Base-by-base conservation (phyloP, 2,888 invertebrate species). In the Amaurobius ferox region DNA sequence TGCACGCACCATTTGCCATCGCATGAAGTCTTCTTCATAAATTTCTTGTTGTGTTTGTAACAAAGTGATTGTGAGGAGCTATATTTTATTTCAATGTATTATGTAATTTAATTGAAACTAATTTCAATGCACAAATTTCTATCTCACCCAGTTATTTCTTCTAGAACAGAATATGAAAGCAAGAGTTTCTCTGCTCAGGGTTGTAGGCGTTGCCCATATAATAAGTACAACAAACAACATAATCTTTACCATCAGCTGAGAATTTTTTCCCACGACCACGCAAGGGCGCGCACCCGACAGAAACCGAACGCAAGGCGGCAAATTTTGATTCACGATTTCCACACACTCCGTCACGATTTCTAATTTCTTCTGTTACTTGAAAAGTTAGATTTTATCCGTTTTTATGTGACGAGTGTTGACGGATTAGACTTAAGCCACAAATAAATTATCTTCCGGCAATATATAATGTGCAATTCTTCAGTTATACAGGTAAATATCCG, bases 201-300 rank as follows among this genome's bases (percentile, higher is more conserved):
- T n/a, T n/a, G 66, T 66, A 35, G 66, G 66, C 66, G 66, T 66
- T 66, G 66, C 32, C 66, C 26, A n/a, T 7, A 32, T 66, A 35
- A 66, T 66, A n/a, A n/a, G 32, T 66, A 32, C 66, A 66, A 35
- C 32, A 32, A 11, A 64, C 29, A 29, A 16, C 11, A 19, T 19
- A 19, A 32, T 66, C 66, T 66, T 2, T 30, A 9, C 11, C n/a
- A 66, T 28, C 64, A 44, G 19, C 55, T 19, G 55, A 23, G 19
- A 35, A 55, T 55, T 66, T 32, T 66, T 32, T 66, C 64, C 32
- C 66, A 66, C 32, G 66, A 66, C 66, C 66, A 66, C 35, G 23
- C 55, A 32, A 32, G 66, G 66, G 66, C 32, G 7, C 35, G 32
- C 32, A 32, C 66, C 32, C n/a, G 19, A 5, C 32, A 32, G 19